Percentiles rank a stretch among this genome's conserved stretches.
Evolutionary conservation across 2,113 vertebrate species (phyloP).

Genomic region (Osmerus mordax): DNA sequence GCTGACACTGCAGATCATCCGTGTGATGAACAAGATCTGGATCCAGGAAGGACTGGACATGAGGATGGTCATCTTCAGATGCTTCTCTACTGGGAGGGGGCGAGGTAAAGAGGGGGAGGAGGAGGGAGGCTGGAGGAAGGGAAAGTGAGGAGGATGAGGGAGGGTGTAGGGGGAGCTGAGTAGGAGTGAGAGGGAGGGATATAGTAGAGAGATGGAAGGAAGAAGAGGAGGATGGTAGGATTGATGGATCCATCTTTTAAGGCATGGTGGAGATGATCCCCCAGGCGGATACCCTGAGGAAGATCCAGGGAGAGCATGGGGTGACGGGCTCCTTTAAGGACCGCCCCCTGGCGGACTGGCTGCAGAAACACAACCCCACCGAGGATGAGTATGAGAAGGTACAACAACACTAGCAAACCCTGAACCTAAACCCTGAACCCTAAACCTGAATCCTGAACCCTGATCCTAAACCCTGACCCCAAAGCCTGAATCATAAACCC

Average conservation of each 20-base stretch:
- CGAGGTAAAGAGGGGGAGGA: conserved; percentile 69
- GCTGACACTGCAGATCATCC: conserved; percentile 96
- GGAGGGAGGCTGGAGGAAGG: neutral
- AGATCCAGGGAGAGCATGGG: conserved; percentile 95
- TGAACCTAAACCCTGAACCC: neutral
- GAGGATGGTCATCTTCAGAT: conserved; percentile 97
- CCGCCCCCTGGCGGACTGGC: conserved; percentile 89
- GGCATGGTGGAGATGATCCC: conserved; percentile 99
- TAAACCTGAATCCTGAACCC: too few species aligned
- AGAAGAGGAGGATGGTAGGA: neutral
- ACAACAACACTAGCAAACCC: neutral
- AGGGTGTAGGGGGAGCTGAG: neutral
- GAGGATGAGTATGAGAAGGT: conserved; percentile 96
- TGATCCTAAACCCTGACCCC: too few species aligned
- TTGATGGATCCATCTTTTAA: conserved; percentile 36
- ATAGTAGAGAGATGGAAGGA: neutral
- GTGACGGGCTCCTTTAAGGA: conserved; percentile 98
- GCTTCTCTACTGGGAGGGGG: conserved; percentile 89
- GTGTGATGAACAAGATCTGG: conserved; percentile 99
- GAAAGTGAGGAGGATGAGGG: neutral
- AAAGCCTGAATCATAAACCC: too few species aligned
- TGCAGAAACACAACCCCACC: conserved; percentile 92
- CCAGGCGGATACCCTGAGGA: conserved; percentile 91
- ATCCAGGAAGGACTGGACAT: conserved; percentile 96
- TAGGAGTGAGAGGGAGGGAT: neutral